Percentiles rank a stretch among this genome's conserved stretches.
These are phyloP conservation scores for Temnopleurus reevesii DNA, from an alignment of 53 echinoderm and acorn worm species.

Conservation along the genomic window DNA sequence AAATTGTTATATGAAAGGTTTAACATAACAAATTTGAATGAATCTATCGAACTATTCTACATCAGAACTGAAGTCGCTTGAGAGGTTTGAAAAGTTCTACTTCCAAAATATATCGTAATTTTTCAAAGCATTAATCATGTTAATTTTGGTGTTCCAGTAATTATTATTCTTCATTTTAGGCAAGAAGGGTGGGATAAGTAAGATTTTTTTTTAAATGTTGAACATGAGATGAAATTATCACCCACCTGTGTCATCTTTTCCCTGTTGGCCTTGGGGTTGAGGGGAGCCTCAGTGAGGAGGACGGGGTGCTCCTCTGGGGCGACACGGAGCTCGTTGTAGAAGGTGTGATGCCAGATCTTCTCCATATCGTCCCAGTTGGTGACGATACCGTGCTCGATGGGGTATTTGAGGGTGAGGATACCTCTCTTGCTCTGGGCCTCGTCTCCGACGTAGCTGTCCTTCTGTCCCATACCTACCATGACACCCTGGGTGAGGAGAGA, in stretches of 20 bases:
- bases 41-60: too few relatives aligned
- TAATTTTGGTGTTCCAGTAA: background rate
- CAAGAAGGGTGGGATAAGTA: background rate
- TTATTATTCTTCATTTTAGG: background rate
- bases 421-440: conserved; percentile 99
- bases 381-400: conserved; percentile 99
- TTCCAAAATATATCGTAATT: too few relatives aligned
- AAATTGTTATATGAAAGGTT: too few relatives aligned
- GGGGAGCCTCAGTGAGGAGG: conserved; percentile 92
- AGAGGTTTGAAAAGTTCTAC: too few relatives aligned
- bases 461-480: conserved; percentile 98
- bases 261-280: conserved; percentile 84
- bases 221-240: too few relatives aligned
- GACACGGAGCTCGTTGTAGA: conserved; percentile 99
- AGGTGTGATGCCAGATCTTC: conserved; percentile 99
- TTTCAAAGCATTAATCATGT: too few relatives aligned
- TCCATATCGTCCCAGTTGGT: conserved; percentile 99
- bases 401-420: conserved; percentile 98
- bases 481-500: conserved; percentile 67
- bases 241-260: conserved; percentile 80
- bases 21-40: too few relatives aligned
- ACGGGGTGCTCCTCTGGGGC: conserved; percentile 97
- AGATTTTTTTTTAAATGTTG: background rate
- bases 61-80: too few relatives aligned
- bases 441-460: conserved; percentile 95